Conservation (phyloP, 2,888 invertebrate species). For the Epistrophe grossulariae region DNA sequence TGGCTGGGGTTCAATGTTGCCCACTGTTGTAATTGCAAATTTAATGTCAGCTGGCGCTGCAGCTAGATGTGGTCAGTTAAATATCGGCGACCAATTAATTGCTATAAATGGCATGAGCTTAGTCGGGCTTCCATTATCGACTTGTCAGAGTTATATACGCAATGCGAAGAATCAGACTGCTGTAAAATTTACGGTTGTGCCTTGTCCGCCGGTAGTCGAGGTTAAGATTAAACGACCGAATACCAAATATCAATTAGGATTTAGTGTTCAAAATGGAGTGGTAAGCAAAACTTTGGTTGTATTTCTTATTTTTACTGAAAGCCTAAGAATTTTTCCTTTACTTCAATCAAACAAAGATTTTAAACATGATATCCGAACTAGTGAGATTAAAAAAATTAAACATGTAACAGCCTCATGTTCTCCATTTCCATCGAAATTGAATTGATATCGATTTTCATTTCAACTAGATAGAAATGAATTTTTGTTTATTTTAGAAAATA, state of each 20-base stretch:
- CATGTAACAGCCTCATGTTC: too few species aligned
- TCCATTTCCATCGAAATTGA: too few species aligned
- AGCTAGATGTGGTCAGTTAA: conserved; percentile 98
- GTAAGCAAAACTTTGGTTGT: conserved; percentile 85
- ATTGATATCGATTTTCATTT: too few species aligned
- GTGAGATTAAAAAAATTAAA: too few species aligned
- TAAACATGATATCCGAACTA: too few species aligned
- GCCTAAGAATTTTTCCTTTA: too few species aligned
- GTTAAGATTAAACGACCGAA: conserved; percentile 99
- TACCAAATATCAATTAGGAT: conserved; percentile 99
- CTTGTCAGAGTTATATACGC: conserved; percentile 99
- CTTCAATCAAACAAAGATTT: too few species aligned
- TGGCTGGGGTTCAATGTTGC: conserved; percentile 99
- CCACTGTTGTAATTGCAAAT: conserved; percentile 99
- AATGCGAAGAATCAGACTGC: conserved; percentile 99
- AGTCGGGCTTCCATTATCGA: conserved; percentile 98
- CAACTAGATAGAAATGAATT: too few species aligned
- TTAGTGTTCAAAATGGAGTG: conserved; percentile 99
- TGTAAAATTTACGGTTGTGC: conserved; percentile 99
- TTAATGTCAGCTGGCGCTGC: conserved; percentile 98
- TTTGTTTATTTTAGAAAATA: too few species aligned
- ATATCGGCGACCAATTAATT: conserved; percentile 99
- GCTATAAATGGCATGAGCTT: conserved; percentile 99
- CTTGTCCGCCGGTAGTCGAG: conserved; percentile 99
- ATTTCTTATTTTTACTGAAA: background rate